These are phyloP conservation scores for Clepsis dumicolana DNA, from an alignment of 2,888 invertebrate genomes.

Conservation along the genomic window DNA sequence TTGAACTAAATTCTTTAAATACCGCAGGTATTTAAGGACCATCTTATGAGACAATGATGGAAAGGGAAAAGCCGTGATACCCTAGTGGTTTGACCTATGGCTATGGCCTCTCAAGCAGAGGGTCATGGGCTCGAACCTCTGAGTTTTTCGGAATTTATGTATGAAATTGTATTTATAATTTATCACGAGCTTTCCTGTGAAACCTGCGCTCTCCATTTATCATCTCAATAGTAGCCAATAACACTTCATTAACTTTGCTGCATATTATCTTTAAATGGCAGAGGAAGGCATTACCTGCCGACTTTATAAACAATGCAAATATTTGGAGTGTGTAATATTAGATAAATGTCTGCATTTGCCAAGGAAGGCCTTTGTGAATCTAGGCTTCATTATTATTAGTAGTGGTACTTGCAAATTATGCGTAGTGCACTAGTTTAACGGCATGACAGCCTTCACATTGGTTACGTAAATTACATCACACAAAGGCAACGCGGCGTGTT, in stretches of 20 bases:
- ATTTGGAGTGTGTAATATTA: slow-evolving; percentile 12
- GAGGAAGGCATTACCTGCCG: background rate
- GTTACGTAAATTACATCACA: slow-evolving; percentile 84
- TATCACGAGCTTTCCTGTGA: no score
- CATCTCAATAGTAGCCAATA: no score
- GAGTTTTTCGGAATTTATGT: no score
- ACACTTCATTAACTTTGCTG: background rate
- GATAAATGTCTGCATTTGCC: slow-evolving; percentile 8
- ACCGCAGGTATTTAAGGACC: no score
- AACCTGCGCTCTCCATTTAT: no score
- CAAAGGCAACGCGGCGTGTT: slow-evolving; percentile 69
- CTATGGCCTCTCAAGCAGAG: no score
- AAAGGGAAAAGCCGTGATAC: no score
- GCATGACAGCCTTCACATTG: slow-evolving; percentile 80
- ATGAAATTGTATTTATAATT: no score
- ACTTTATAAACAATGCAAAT: slow-evolving; percentile 11
- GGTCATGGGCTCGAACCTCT: no score
- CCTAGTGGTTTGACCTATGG: no score
- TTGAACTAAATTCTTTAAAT: no score
- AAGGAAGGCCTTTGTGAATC: slow-evolving; percentile 17
- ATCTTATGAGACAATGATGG: no score
- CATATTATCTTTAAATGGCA: background rate
- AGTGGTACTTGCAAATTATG: slow-evolving; percentile 53
- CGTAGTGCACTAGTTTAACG: slow-evolving; percentile 59
- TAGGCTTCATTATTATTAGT: slow-evolving; percentile 49